Evolutionary conservation across 2,113 vertebrate species (phyloP), one percentile per base, ranked within the genome.

Genomic region (Leptodactylus fuscus): DNA sequence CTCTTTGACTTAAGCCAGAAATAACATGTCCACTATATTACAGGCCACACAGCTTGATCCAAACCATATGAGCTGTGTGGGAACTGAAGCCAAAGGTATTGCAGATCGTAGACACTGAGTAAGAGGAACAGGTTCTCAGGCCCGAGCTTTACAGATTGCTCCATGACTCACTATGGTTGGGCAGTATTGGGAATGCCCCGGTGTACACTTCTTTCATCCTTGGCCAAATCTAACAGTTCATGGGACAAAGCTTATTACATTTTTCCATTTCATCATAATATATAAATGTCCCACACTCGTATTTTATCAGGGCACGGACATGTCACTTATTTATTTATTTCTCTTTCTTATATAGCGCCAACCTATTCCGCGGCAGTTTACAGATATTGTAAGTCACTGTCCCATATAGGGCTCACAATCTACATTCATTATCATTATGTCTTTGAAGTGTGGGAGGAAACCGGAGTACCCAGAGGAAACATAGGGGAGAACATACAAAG

Each of bases 151-250:
- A 41, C 7, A 81, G 55, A 62, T 38, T 62, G n/a, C 41, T 60
- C 34, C 18, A 46, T 81, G 78, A 81, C 32, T 81, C 78, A 81
- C 13, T 58, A 36, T 41, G 8, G 58, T 81, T 81, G 34, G 55
- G 78, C 36, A 81, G 53, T 65, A 81, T 13, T 46, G 78, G 78
- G 78, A 81, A 81, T 81, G 41, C 78, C 78, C 78, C 55, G 16
- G 5, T 81, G 12, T 34, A 34, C 13, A 34, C 24, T 67, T 62
- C 24, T 62, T 62, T 5, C 24, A 27, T 27, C 0, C 34, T 67
- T 16, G 18, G 7, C 32, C 15, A 18, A 18, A 4, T 6, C 12
- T 16, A 15, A 16, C 1, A 32, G 27, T 34, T 67, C 32, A 34
- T 6, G 62, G 62, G 6, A 67, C 5, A 8, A 34, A 16, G 29